phyloP scores from a whole-genome alignment of 2,113 vertebrate species.

The Oryzias woworae region DNA sequence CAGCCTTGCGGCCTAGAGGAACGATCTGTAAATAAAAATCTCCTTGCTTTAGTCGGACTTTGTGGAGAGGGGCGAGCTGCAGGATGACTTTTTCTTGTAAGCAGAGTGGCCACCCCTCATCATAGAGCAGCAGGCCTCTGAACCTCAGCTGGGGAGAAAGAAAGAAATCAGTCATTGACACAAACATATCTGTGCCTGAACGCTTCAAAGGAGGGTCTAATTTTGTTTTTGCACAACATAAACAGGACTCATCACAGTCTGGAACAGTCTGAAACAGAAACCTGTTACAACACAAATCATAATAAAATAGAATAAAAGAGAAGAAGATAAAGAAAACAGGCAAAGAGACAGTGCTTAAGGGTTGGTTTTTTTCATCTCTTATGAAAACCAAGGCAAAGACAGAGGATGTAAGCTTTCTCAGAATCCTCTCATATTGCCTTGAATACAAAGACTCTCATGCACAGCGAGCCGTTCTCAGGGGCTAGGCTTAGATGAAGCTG shows the following conservation, averaged over 20 bases:
- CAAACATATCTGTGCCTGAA: constrained; percentile 25
- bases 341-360: constrained; percentile 38
- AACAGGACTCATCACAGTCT: constrained; percentile 37
- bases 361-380: constrained; percentile 32
- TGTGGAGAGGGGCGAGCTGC: constrained; percentile 80
- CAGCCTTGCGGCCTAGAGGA: constrained; percentile 76
- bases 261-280: constrained; percentile 27
- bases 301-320: background rate
- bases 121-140: constrained; percentile 79
- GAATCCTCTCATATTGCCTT: constrained; percentile 59
- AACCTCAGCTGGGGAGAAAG: constrained; percentile 74
- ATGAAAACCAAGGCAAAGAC: constrained; percentile 38
- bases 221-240: constrained; percentile 26
- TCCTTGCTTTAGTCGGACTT: constrained; percentile 79
- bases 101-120: constrained; percentile 85
- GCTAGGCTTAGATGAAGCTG: constrained; percentile 55
- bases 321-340: constrained; percentile 13
- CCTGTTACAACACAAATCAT: constrained; percentile 58
- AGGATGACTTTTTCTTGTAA: constrained; percentile 82
- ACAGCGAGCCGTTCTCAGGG: constrained; percentile 50
- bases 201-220: constrained; percentile 25
- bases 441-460: constrained; percentile 59
- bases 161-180: constrained; percentile 29
- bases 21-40: constrained; percentile 86
- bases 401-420: constrained; percentile 42